A percentile compares a stretch with the other conserved stretches of the same genome.
phyloP scores from a whole-genome alignment of 2,888 invertebrate genomes.

The Parthenolecanium corni region DNA sequence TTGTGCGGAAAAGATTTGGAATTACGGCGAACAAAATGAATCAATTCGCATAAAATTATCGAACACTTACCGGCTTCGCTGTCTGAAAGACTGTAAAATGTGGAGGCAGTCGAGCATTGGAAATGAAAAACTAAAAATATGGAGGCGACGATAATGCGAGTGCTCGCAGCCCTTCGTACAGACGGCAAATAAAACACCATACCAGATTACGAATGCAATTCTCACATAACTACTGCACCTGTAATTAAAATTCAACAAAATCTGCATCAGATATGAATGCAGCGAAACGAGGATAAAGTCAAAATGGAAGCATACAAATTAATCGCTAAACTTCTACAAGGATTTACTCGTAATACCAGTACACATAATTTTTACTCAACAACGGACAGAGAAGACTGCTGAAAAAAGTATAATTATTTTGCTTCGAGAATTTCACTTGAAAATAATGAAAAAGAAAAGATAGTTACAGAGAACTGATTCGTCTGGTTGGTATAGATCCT shows the following conservation, averaged over 20 bases:
- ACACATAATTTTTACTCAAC: too few species aligned
- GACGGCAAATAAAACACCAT: slow-evolving; percentile 13
- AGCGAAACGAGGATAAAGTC: neutral
- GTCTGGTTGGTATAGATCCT: too few species aligned
- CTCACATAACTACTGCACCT: slow-evolving; percentile 16
- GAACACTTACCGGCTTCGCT: slow-evolving; percentile 3
- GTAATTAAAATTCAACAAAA: neutral
- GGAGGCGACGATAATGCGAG: slow-evolving; percentile 4
- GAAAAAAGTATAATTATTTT: too few species aligned
- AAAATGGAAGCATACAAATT: too few species aligned
- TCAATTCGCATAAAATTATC: neutral
- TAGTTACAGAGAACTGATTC: too few species aligned
- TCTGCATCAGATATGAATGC: neutral
- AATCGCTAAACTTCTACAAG: too few species aligned
- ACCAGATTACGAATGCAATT: slow-evolving; percentile 8
- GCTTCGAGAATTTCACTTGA: too few species aligned
- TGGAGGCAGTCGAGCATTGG: slow-evolving; percentile 5
- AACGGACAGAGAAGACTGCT: too few species aligned
- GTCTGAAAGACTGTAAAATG: neutral
- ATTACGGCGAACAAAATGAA: too few species aligned
- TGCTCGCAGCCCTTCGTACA: slow-evolving; percentile 2
- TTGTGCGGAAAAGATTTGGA: too few species aligned
- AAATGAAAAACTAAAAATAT: slow-evolving; percentile 8
- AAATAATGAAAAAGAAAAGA: too few species aligned
- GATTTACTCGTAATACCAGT: too few species aligned